Conservation (phyloP, 2,797 vertebrate genomes). For the Microcaecilia unicolor region DNA sequence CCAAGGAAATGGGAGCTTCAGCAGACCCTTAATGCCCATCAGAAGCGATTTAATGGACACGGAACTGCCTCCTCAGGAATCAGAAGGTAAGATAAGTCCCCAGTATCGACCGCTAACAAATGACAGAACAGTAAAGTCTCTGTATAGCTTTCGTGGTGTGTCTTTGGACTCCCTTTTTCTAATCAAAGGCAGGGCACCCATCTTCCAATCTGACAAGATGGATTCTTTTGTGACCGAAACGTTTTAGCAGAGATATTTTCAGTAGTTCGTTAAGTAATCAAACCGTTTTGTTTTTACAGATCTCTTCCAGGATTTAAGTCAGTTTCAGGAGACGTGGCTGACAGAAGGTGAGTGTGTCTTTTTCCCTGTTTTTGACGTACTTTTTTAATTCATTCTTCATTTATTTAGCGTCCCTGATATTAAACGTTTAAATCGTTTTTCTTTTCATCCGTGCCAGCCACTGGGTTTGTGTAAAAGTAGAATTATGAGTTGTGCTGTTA, state of each 20-base stretch:
- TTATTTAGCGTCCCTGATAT: conserved; percentile 1
- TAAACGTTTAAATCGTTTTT: conserved; percentile 19
- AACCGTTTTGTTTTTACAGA: conserved; percentile 49
- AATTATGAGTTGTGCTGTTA: conserved; percentile 47
- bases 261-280: background rate
- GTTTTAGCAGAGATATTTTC: no score
- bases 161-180: no score
- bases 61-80: conserved; percentile 80
- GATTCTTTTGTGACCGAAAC: no score
- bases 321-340: conserved; percentile 94
- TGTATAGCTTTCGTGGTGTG: no score
- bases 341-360: conserved; percentile 76
- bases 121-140: no score
- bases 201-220: no score
- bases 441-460: conserved; percentile 27
- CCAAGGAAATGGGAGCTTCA: conserved; percentile 74
- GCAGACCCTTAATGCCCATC: conserved; percentile 68
- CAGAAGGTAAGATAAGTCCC: conserved; percentile 93
- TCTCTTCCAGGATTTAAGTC: conserved; percentile 94
- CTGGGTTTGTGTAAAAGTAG: conserved; percentile 33
- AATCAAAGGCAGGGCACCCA: background rate
- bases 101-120: no score
- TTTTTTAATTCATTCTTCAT: background rate
- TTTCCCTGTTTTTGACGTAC: background rate
- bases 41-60: conserved; percentile 77